A percentile compares a stretch with the other conserved stretches of the same genome.
phyloP scores from a whole-genome alignment of 2,797 vertebrate species.

The Galagoides demidoff region DNA sequence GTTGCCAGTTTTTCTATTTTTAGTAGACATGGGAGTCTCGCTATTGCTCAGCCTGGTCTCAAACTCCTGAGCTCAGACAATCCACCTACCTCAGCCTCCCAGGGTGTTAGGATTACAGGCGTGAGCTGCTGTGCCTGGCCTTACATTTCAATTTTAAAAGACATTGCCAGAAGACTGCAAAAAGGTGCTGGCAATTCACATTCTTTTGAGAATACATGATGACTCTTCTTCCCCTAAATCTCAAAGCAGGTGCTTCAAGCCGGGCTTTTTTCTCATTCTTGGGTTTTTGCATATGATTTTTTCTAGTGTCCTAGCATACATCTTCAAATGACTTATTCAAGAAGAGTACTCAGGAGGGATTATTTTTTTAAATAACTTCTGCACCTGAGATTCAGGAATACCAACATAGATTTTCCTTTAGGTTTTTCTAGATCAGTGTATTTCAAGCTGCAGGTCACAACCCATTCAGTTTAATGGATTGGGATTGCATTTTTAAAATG shows the following conservation, averaged over 20 bases:
- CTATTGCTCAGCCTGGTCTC: no score
- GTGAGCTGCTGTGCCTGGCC: no score
- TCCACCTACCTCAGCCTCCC: no score
- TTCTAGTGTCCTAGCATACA: not conserved
- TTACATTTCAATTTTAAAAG: conserved; percentile 30
- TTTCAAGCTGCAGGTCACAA: conserved; percentile 4
- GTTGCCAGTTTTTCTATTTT: no score
- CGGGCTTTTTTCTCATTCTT: not conserved
- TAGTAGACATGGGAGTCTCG: not conserved
- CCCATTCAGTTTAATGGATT: not conserved
- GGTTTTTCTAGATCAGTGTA: not conserved
- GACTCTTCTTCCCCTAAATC: not conserved
- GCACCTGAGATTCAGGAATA: not conserved
- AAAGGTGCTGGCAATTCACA: not conserved
- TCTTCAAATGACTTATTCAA: conserved; percentile 10
- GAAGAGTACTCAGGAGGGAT: not conserved
- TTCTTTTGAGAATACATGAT: not conserved
- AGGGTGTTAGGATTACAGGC: no score
- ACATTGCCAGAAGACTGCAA: not conserved
- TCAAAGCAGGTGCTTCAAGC: not conserved
- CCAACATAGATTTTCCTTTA: not conserved
- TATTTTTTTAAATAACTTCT: conserved; percentile 29
- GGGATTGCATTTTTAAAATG: not conserved
- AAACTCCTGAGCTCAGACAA: no score
- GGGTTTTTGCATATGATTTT: not conserved